Percentiles rank a stretch among this genome's conserved stretches.
These are phyloP conservation scores for Apodemia zela DNA, from an alignment of 2,888 invertebrate genomes.

Conservation along the genomic window DNA sequence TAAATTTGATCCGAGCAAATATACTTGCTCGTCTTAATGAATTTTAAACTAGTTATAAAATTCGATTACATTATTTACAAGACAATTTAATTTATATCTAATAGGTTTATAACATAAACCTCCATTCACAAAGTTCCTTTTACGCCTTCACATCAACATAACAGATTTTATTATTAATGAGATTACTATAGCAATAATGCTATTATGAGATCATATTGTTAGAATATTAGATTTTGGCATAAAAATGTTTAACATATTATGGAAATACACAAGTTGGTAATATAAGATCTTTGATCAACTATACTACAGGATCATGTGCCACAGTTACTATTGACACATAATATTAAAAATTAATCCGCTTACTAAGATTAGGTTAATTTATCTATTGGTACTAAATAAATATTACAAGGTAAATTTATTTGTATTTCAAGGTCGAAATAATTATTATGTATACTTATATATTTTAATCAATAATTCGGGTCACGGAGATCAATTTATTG, in stretches of 20 bases:
- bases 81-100: slow-evolving; percentile 12
- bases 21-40: not conserved
- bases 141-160: slow-evolving; percentile 27
- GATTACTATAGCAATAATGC: slow-evolving; percentile 48
- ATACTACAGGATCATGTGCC: slow-evolving; percentile 5
- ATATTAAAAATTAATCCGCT: not conserved
- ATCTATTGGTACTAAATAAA: not conserved
- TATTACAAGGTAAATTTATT: not conserved
- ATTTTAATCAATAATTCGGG: not conserved
- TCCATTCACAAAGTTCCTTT: slow-evolving; percentile 7
- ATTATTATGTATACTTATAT: not conserved
- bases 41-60: slow-evolving; percentile 3
- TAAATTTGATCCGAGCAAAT: slow-evolving; percentile 8
- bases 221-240: slow-evolving; percentile 9
- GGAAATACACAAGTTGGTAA: slow-evolving; percentile 1
- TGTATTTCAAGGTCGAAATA: not conserved
- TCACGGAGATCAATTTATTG: not conserved
- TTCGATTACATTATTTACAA: slow-evolving; percentile 15
- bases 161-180: slow-evolving; percentile 22
- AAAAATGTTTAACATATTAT: slow-evolving; percentile 4
- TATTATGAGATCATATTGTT: slow-evolving; percentile 62
- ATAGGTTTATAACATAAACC: slow-evolving; percentile 4
- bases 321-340: not conserved
- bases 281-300: slow-evolving; percentile 7
- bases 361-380: not conserved